phyloP scores from a whole-genome alignment of 2,113 vertebrate species.

The Colaptes auratus region DNA sequence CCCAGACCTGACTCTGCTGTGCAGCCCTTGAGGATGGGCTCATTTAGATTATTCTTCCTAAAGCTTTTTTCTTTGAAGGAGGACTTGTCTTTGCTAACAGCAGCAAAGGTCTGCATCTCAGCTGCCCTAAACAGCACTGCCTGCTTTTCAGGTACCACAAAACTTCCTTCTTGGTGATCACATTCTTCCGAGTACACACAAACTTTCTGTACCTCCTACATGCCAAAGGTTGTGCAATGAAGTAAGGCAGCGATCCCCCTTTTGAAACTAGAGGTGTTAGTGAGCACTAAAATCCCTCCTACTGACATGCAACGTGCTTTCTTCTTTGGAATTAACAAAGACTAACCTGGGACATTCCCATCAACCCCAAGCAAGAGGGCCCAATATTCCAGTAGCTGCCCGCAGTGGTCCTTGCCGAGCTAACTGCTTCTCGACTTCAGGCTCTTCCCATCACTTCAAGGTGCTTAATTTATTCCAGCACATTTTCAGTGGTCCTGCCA shows the following conservation, averaged over 20 bases:
- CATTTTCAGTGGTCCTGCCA: neutral
- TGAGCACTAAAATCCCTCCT: neutral
- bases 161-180: neutral
- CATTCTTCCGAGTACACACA: neutral
- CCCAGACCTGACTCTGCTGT: neutral
- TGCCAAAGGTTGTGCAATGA: neutral
- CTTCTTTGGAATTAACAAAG: neutral
- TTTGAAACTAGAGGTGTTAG: neutral
- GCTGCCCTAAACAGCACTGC: neutral
- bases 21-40: neutral
- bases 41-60: neutral
- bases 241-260: neutral
- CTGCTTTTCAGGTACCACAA: neutral
- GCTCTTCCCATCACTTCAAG: neutral
- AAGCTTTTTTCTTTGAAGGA: neutral
- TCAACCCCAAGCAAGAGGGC: neutral
- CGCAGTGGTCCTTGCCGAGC: neutral
- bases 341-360: neutral
- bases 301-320: neutral
- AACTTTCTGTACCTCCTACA: neutral
- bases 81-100: neutral
- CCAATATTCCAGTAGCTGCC: neutral
- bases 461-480: slow-evolving; percentile 29
- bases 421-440: neutral
- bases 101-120: neutral